Conservation (phyloP, 2,888 invertebrate genomes). For the Lydus trimaculatus region DNA sequence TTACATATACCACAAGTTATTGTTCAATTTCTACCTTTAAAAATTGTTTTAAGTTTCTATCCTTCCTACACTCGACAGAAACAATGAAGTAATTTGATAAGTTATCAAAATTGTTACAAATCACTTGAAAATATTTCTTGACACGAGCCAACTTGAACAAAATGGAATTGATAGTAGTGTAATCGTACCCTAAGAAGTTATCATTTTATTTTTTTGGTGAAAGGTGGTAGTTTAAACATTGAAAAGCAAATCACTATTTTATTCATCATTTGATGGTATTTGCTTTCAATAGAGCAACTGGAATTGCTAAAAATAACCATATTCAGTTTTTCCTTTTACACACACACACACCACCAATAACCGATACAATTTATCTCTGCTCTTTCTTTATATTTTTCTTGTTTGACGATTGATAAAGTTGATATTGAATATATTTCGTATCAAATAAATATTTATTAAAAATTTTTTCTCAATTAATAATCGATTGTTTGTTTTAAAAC, state of each 20-base stretch:
- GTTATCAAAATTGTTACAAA: too few species aligned
- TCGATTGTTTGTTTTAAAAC: background rate
- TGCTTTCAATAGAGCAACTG: background rate
- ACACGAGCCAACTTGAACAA: too few species aligned
- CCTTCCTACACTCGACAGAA: too few species aligned
- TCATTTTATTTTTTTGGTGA: too few species aligned
- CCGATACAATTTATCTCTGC: background rate
- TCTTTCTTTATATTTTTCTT: background rate
- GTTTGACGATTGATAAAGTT: background rate
- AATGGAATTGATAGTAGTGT: too few species aligned
- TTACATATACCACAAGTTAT: too few species aligned
- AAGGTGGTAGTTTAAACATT: background rate
- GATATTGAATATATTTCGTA: background rate
- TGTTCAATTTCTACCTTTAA: too few species aligned
- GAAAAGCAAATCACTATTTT: conserved; percentile 5
- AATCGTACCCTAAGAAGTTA: too few species aligned
- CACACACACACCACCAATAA: too few species aligned
- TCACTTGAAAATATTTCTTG: too few species aligned
- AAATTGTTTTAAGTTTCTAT: too few species aligned
- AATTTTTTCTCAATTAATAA: background rate
- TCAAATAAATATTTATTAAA: background rate
- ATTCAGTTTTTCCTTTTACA: background rate
- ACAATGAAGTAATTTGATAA: too few species aligned
- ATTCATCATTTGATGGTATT: background rate
- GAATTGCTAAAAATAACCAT: background rate